These are phyloP conservation scores for Tetrao urogallus DNA, from an alignment of 2,113 vertebrate genomes.

Conservation along the genomic window DNA sequence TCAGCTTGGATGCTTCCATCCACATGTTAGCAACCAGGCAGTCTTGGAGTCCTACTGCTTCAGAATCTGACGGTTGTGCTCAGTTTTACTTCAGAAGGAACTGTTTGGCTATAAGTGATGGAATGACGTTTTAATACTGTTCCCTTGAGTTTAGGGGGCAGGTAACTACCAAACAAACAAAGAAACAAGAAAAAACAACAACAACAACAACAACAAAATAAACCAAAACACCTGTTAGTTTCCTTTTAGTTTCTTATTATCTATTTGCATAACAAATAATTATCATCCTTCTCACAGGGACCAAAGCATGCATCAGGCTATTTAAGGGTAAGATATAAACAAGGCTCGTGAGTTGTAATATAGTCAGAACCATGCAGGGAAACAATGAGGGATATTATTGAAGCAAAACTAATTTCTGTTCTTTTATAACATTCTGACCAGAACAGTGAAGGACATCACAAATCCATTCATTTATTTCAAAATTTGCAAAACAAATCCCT, in stretches of 20 bases:
- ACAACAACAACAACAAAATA: not conserved
- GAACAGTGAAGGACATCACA: slow-evolving; percentile 82
- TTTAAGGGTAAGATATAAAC: slow-evolving; percentile 49
- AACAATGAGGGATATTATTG: slow-evolving; percentile 35
- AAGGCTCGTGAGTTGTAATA: slow-evolving; percentile 39
- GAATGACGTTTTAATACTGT: not conserved
- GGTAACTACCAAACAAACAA: slow-evolving; percentile 21
- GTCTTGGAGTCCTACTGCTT: slow-evolving; percentile 5
- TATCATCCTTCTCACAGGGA: not conserved
- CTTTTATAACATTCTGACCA: slow-evolving; percentile 69
- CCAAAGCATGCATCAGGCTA: not conserved
- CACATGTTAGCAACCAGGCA: slow-evolving; percentile 8
- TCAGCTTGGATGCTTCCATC: slow-evolving; percentile 22
- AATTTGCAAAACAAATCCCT: slow-evolving; percentile 89
- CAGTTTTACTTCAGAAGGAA: not conserved
- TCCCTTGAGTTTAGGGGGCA: not conserved
- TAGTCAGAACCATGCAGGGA: slow-evolving; percentile 20
- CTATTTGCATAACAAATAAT: slow-evolving; percentile 10
- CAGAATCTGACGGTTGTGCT: slow-evolving; percentile 32
- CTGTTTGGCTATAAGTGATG: not conserved
- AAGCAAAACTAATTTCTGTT: slow-evolving; percentile 73
- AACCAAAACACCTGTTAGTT: not conserved
- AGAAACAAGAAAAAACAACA: not conserved
- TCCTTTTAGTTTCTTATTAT: slow-evolving; percentile 1
- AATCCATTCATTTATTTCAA: slow-evolving; percentile 86